Percentiles rank a stretch among this genome's conserved stretches.
phyloP scores from a whole-genome alignment of 2,888 invertebrate genomes.

The Nephrotoma guestfalica region DNA sequence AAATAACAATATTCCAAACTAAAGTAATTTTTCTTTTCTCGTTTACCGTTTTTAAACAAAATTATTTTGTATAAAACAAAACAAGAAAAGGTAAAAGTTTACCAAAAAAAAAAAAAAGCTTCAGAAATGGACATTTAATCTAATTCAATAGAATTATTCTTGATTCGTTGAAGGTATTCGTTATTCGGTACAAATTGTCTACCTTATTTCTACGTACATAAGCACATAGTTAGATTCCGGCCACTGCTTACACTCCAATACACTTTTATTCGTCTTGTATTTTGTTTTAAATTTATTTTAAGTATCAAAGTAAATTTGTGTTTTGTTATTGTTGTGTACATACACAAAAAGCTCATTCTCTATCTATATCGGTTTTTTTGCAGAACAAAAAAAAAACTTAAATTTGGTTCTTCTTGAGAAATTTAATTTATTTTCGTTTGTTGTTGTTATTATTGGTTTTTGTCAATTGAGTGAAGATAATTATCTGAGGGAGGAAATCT shows the following conservation, averaged over 20 bases:
- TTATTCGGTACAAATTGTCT: not conserved
- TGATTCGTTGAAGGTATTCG: not conserved
- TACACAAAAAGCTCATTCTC: not conserved
- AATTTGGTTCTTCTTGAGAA: not conserved
- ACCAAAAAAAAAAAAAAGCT: not conserved
- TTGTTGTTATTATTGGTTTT: not conserved
- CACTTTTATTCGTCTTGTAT: not conserved
- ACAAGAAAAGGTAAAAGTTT: not conserved
- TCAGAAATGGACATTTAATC: not conserved
- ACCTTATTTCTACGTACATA: not conserved
- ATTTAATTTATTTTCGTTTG: not conserved
- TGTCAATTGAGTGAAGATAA: not conserved
- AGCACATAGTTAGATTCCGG: too few species aligned
- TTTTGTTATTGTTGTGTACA: not conserved
- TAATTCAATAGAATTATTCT: not conserved
- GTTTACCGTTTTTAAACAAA: not conserved
- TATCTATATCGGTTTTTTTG: not conserved
- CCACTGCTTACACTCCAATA: not conserved
- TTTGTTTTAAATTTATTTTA: not conserved
- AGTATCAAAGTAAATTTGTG: not conserved
- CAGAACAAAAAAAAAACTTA: not conserved
- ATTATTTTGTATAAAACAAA: not conserved
- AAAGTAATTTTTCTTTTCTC: not conserved
- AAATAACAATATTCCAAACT: not conserved
- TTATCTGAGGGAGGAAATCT: not conserved